A percentile compares a stretch with the other conserved stretches of the same genome.
phyloP scores from a whole-genome alignment of 2,888 invertebrate genomes.

The Drosophila silvestris region DNA sequence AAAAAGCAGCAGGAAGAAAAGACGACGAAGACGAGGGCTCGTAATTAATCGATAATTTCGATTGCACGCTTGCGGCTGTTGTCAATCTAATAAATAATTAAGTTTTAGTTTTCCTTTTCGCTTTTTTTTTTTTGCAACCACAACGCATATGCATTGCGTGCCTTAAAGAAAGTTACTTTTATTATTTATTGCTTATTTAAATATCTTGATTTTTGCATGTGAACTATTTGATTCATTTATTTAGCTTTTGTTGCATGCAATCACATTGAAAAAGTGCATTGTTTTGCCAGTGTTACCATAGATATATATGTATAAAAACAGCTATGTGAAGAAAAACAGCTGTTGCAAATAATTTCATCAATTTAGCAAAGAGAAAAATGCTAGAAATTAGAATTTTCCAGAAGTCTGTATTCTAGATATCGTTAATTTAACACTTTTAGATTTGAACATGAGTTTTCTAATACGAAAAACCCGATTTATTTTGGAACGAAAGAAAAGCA shows the following conservation, averaged over 20 bases:
- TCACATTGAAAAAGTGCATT: neutral
- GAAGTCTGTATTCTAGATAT: too few relatives aligned
- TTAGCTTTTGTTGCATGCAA: neutral
- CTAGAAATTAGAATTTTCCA: neutral
- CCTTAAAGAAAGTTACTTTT: neutral
- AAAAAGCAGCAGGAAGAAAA: constrained; percentile 65
- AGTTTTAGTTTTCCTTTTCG: constrained; percentile 18
- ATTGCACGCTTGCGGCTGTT: constrained; percentile 36
- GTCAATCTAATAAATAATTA: constrained; percentile 23
- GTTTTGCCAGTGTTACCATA: neutral
- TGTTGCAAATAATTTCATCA: neutral
- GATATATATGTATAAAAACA: neutral
- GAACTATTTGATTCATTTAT: neutral
- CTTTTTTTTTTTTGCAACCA: constrained; percentile 14
- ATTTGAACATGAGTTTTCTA: neutral
- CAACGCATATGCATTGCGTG: neutral
- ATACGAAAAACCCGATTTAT: neutral
- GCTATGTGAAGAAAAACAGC: neutral
- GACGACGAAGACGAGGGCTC: constrained; percentile 84
- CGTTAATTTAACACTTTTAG: neutral
- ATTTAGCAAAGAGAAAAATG: neutral
- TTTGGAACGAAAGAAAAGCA: neutral
- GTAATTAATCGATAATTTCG: constrained; percentile 82
- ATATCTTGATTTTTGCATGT: neutral
- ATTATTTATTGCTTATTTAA: neutral